phyloP scores from a whole-genome alignment of 2,797 vertebrate species.

The Peromyscus melanophrys region DNA sequence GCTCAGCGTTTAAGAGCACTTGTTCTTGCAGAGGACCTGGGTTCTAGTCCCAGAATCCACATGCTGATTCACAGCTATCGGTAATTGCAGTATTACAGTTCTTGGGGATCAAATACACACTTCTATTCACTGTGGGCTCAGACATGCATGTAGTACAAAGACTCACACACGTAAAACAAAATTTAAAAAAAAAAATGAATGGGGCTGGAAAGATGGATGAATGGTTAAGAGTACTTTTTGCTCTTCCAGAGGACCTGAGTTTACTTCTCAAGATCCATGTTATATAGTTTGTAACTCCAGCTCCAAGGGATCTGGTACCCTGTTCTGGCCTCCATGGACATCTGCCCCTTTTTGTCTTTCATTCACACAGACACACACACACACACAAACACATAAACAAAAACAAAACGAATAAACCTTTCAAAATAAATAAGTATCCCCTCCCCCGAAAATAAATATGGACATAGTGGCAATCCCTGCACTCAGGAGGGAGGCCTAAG shows the following conservation, averaged over 20 bases:
- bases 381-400: neutral
- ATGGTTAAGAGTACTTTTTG: neutral
- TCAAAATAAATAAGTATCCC: neutral
- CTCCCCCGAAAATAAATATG: neutral
- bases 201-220: neutral
- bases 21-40: neutral
- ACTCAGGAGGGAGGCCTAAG: neutral
- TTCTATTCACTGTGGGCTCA: neutral
- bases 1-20: neutral
- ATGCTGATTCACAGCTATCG: neutral
- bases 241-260: neutral
- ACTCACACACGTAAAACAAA: neutral
- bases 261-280: neutral
- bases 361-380: no score
- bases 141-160: neutral
- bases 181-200: neutral
- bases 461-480: neutral
- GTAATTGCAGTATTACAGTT: neutral
- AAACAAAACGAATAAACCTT: neutral
- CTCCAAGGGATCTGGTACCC: neutral
- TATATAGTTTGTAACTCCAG: neutral
- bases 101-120: neutral
- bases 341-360: neutral
- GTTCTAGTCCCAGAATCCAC: neutral
- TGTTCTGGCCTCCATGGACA: neutral